These are phyloP conservation scores for Paratilapia polleni DNA, from an alignment of 2,113 vertebrate species.

Conservation along the genomic window DNA sequence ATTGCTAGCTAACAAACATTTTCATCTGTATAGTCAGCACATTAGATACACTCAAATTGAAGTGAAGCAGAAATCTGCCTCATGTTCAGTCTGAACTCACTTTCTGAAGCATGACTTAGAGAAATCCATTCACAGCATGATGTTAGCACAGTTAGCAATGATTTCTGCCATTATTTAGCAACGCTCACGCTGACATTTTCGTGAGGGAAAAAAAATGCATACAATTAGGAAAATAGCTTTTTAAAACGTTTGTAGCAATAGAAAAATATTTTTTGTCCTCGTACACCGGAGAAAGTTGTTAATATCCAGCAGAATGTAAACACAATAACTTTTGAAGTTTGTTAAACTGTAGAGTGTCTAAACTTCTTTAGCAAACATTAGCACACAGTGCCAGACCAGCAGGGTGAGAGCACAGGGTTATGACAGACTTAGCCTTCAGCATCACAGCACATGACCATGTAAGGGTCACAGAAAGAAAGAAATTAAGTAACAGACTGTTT, in stretches of 20 bases:
- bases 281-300: slow-evolving; percentile 89
- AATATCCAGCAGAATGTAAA: slow-evolving; percentile 74
- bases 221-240: slow-evolving; percentile 47
- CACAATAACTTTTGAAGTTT: slow-evolving; percentile 1
- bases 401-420: background rate
- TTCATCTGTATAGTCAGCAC: background rate
- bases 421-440: background rate
- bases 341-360: background rate
- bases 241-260: slow-evolving; percentile 25
- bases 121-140: background rate
- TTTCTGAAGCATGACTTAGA: slow-evolving; percentile 2
- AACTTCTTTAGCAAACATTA: background rate
- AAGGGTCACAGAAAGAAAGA: background rate
- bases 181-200: background rate
- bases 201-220: background rate
- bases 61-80: background rate
- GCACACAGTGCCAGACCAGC: slow-evolving; percentile 49
- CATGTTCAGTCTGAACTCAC: slow-evolving; percentile 17
- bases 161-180: background rate
- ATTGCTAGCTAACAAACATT: background rate
- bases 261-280: slow-evolving; percentile 56
- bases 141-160: background rate
- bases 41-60: background rate
- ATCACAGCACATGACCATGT: background rate
- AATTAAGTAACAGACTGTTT: background rate